phyloP scores from a whole-genome alignment of 2,113 vertebrate genomes.

The Datnioides undecimradiatus region DNA sequence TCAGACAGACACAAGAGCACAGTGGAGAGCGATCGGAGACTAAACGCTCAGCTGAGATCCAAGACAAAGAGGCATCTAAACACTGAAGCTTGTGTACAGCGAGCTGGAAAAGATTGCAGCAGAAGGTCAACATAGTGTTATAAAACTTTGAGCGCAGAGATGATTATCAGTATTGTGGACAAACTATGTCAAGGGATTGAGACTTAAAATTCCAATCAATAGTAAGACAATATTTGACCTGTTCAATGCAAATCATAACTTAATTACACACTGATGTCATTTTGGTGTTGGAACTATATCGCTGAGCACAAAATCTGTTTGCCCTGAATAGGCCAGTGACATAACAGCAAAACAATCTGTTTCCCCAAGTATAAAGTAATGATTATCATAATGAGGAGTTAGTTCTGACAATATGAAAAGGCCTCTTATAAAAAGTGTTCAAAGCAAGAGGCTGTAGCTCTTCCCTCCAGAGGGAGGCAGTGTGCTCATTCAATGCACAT shows the following conservation, averaged over 20 bases:
- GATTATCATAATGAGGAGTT: background rate
- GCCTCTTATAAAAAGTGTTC: conserved; percentile 16
- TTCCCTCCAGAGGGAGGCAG: conserved; percentile 71
- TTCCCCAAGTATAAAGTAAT: background rate
- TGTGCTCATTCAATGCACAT: conserved; percentile 60
- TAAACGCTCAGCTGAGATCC: conserved; percentile 27
- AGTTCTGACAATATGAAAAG: conserved; percentile 17
- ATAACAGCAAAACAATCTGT: background rate
- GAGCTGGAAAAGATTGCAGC: conserved; percentile 31
- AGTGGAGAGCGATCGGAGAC: conserved; percentile 33
- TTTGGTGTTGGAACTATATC: no score
- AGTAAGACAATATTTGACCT: background rate
- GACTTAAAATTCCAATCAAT: background rate
- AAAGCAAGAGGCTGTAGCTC: conserved; percentile 33
- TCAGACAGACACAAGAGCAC: conserved; percentile 68
- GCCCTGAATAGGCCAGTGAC: background rate
- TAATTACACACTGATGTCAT: background rate
- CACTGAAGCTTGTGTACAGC: conserved; percentile 39
- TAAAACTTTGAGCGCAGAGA: conserved; percentile 22
- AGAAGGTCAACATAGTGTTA: conserved; percentile 24
- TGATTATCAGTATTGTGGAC: background rate
- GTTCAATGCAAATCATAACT: background rate
- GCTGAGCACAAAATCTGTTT: background rate
- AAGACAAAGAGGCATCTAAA: conserved; percentile 59
- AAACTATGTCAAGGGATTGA: conserved; percentile 4